Evolutionary conservation across 2,113 vertebrate genomes (phyloP), one percentile per base, ranked within the genome.

Genomic region (Chascanopsetta lugubris): DNA sequence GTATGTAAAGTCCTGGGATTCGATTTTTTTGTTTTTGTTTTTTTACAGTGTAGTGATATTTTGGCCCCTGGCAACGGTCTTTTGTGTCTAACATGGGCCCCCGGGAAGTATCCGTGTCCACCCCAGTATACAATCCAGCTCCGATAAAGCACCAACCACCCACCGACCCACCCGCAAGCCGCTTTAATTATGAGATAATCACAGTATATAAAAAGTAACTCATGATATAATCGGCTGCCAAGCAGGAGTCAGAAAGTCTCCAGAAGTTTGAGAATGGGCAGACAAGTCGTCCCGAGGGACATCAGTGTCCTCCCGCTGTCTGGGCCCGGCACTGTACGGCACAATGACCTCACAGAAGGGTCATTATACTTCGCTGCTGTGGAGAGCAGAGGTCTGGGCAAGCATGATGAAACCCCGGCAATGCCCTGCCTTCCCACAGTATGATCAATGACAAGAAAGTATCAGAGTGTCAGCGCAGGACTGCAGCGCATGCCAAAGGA

Each of bases 401-500:
- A 90, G 79, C 69, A 88, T 90, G 88, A 89, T 90, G 87, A 87
- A 91, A 91, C 87, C 72, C 2, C 24, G 72, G 88, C 84, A 92
- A 88, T 85, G 85, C 66, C 82, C 85, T 32, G 77, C 62, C 83
- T 76, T 75, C 57, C 68, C 79, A n/a, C n/a, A 71, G 40, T 54
- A 77, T 88, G 85, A 91, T 91, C 83, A 89, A 89, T 87, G 87
- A 79, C 75, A 64, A 81, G 82, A 84, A 78, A 80, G 48, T 83
- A 81, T 84, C 72, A 72, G 63, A 62, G 24, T 90, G 88, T 86
- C 82, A 90, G 85, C 69, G 61, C 82, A 82, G 86, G 79, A 86
- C 77, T 69, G 79, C 77, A 73, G 65, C 50, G 80, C 75, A 75
- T 84, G 76, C 73, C 69, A 72, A 82, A 79, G 77, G 69, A 84